A percentile compares a stretch with the other conserved stretches of the same genome.
These are phyloP conservation scores for Gallirallus australis DNA, from an alignment of 2,797 vertebrate species.

Conservation along the genomic window DNA sequence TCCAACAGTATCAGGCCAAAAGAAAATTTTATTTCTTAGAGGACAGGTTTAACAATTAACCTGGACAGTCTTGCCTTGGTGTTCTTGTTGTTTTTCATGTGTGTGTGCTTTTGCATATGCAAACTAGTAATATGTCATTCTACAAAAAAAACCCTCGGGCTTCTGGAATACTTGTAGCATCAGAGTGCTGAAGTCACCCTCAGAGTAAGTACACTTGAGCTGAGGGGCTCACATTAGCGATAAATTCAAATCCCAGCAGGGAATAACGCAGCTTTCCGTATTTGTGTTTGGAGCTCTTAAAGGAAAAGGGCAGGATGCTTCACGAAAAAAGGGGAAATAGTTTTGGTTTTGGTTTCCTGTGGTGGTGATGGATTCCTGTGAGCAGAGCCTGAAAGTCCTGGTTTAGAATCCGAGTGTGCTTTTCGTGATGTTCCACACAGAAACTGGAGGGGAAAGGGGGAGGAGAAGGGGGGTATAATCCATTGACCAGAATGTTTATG, in stretches of 20 bases:
- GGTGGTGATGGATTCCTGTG: background rate
- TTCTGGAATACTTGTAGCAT: background rate
- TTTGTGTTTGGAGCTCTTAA: background rate
- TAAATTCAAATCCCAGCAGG: background rate
- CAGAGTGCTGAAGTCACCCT: background rate
- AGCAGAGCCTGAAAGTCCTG: background rate
- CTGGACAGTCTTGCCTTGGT: background rate
- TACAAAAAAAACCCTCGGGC: background rate
- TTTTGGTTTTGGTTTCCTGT: slow-evolving; percentile 55
- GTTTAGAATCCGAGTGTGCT: background rate
- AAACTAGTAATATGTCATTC: background rate
- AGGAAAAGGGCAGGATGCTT: slow-evolving; percentile 17
- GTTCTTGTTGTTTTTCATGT: background rate
- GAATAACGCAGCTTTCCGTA: background rate
- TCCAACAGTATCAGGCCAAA: slow-evolving; percentile 51
- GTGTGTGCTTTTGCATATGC: background rate
- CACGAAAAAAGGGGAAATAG: background rate
- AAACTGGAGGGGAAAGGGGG: accelerated
- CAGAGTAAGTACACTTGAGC: background rate
- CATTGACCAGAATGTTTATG: background rate
- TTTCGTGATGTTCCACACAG: background rate
- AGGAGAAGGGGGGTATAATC: background rate
- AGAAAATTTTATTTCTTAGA: slow-evolving; percentile 55
- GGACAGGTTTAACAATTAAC: slow-evolving; percentile 14
- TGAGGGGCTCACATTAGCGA: background rate